Evolutionary conservation across 1,140 invertebrate genomes (phyloP).

Genomic region (Procambarus virginalis): DNA sequence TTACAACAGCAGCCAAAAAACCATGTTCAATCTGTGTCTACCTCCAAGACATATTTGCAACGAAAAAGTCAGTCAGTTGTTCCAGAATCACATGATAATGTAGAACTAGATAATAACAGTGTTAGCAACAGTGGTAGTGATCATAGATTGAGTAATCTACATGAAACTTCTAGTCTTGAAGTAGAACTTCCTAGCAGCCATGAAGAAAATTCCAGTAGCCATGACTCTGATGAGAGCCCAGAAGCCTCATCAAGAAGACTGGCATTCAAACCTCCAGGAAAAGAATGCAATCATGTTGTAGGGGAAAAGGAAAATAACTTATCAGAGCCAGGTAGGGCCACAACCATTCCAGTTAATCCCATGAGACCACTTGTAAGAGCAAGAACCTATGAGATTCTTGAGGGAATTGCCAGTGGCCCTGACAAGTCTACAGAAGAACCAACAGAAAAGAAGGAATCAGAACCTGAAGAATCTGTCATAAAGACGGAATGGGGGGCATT

Average conservation of each 20-base stretch:
- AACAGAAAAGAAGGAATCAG: not conserved
- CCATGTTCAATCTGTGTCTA: conserved; percentile 16
- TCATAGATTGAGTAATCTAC: conserved; percentile 49
- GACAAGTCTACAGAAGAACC: not conserved
- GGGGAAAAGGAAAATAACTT: conserved; percentile 8
- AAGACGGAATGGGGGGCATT: not conserved
- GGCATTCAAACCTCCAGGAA: conserved; percentile 7
- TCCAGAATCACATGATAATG: conserved; percentile 52
- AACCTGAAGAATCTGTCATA: not conserved
- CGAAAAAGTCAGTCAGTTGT: conserved; percentile 56
- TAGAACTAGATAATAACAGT: conserved; percentile 43
- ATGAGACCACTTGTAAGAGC: conserved; percentile 59
- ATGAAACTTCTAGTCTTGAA: conserved; percentile 66
- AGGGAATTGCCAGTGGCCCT: conserved; percentile 23
- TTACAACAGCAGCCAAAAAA: conserved; percentile 4
- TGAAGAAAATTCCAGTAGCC: conserved; percentile 63
- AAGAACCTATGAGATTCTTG: conserved; percentile 62
- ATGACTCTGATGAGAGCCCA: conserved; percentile 56
- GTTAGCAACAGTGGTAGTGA: conserved; percentile 56
- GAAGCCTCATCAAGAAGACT: conserved; percentile 3
- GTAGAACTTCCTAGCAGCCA: conserved; percentile 66
- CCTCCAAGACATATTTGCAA: conserved; percentile 33
- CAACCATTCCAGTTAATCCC: conserved; percentile 4
- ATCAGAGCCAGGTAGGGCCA: not conserved
- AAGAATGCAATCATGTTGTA: not conserved